A percentile compares a stretch with the other conserved stretches of the same genome.
Conservation (phyloP, 2,797 vertebrate genomes). For the Cetoscarus ocellatus region DNA sequence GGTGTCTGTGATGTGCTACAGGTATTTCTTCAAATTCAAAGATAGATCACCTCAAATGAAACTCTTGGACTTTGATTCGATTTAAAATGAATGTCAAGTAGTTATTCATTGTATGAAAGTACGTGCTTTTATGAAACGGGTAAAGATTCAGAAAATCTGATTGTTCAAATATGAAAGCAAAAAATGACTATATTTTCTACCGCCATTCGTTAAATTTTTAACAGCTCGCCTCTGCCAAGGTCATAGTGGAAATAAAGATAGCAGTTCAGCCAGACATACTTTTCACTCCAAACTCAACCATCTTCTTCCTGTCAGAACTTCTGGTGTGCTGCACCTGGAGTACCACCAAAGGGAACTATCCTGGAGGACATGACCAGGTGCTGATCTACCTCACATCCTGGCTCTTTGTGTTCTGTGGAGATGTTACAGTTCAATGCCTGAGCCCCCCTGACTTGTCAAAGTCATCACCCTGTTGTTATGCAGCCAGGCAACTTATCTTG, state of each 20-base stretch:
- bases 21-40: no score
- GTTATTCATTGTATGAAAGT: no score
- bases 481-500: constrained; percentile 10
- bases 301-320: constrained; percentile 7
- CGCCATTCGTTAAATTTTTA: background rate
- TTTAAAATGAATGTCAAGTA: no score
- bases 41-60: no score
- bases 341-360: constrained; percentile 38
- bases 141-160: no score
- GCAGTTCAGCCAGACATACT: constrained; percentile 3
- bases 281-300: constrained; percentile 12
- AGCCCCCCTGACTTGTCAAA: constrained; percentile 26
- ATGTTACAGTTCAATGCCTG: constrained; percentile 18
- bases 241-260: constrained; percentile 7
- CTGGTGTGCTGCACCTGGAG: constrained; percentile 32
- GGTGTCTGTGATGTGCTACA: no score
- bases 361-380: constrained; percentile 23
- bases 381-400: constrained; percentile 1
- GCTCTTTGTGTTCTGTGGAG: constrained; percentile 34
- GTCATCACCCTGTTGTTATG: constrained; percentile 32
- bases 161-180: no score
- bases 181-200: no score
- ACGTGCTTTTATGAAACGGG: no score
- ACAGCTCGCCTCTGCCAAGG: background rate
- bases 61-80: no score